Evolutionary conservation across 2,888 invertebrate species (phyloP).

Genomic region (Troides helena): DNA sequence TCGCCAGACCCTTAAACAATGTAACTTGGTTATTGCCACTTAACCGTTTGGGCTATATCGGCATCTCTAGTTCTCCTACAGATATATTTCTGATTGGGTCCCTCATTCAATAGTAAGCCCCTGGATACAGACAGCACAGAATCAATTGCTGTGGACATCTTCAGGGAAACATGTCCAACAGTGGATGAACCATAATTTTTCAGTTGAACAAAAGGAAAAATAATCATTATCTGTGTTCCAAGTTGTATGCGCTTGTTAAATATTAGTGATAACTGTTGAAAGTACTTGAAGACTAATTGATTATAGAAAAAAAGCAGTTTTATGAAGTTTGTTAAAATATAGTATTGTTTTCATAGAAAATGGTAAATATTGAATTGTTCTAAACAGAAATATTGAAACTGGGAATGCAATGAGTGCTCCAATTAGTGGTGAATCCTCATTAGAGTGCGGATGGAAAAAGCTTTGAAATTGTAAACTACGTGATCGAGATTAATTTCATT

Average conservation of each 20-base stretch:
- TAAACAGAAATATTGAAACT: not conserved
- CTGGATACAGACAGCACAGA: no score
- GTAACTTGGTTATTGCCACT: no score
- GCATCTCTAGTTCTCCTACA: no score
- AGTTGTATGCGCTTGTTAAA: not conserved
- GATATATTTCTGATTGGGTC: no score
- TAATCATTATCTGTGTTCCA: no score
- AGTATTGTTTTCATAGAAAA: not conserved
- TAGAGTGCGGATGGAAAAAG: slow-evolving; percentile 68
- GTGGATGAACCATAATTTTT: no score
- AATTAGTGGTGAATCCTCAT: slow-evolving; percentile 74
- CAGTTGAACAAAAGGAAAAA: no score
- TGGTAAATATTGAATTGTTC: slow-evolving; percentile 1
- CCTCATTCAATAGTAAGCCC: no score
- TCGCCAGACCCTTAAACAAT: no score
- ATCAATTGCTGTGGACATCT: no score
- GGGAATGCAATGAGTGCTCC: slow-evolving; percentile 62
- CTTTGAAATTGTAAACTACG: slow-evolving; percentile 68
- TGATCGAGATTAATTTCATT: slow-evolving; percentile 64
- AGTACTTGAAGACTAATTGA: not conserved
- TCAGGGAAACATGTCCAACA: no score
- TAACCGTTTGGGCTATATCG: no score
- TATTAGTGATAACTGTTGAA: not conserved
- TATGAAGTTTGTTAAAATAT: not conserved
- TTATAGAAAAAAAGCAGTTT: not conserved